Conservation (phyloP, 2,113 vertebrate genomes). For the Archilochus colubris region DNA sequence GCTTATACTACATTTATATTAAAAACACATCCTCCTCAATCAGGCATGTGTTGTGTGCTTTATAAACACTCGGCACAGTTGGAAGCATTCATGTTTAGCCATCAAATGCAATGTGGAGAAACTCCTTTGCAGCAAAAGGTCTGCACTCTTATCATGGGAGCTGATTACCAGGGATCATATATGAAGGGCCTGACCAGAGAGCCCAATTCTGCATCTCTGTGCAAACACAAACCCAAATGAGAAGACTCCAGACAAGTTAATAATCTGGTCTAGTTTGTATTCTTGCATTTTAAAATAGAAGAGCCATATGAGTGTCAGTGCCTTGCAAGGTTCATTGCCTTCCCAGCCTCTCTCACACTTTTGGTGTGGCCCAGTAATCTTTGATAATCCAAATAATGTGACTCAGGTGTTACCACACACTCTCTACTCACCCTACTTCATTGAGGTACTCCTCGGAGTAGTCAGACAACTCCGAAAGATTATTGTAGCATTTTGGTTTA, state of each 20-base stretch:
- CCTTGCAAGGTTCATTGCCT: not conserved
- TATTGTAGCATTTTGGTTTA: not conserved
- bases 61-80: slow-evolving; percentile 51
- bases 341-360: not conserved
- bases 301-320: not conserved
- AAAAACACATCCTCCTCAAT: slow-evolving; percentile 34
- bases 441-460: not conserved
- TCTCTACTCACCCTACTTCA: not conserved
- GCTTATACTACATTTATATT: not conserved
- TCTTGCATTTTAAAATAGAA: not conserved
- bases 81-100: slow-evolving; percentile 42
- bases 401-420: not conserved
- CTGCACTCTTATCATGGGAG: not conserved
- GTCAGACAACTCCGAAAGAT: not conserved
- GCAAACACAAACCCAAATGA: not conserved
- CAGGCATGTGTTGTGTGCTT: slow-evolving; percentile 44
- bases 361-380: not conserved
- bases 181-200: not conserved
- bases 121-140: not conserved
- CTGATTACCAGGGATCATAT: not conserved
- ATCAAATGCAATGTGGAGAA: not conserved
- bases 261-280: not conserved
- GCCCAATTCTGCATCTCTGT: not conserved
- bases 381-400: not conserved
- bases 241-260: not conserved